Base-by-base conservation (phyloP, 2,113 vertebrate genomes). In the Coptodon bakossiorum region DNA sequence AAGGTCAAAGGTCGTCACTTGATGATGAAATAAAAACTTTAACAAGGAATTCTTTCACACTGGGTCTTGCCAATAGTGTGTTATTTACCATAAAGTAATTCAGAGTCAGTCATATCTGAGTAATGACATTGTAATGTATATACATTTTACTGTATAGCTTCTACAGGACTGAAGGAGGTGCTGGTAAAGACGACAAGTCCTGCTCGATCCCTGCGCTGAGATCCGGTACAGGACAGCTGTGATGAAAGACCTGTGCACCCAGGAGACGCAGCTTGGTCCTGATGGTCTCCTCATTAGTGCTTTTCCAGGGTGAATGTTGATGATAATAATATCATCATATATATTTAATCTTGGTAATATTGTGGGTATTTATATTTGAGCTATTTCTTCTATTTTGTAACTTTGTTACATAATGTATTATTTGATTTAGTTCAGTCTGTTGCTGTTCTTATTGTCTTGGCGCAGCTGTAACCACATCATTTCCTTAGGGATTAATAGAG, bases 101-200 rank as follows among this genome's bases (percentile, higher is more conserved):
- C 31, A 66, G 61, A 12, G 61, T 66, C 61, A 38, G 34, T 38
- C 17, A n/a, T 0, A n/a, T 66, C 31, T 66, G 2, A 66, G 34
- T 66, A 22, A 66, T 66, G 34, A 22, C 17, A 2, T 1, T 38
- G 61, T 6, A 36, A 36, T 3, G 17, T 22, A 38, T 22, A 13
- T 38, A 13, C 10, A 66, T 66, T 5, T 1, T n/a, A 36, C 17
- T 66, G 4, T 66, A 0, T 66, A 66, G 10, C 34, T 38, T 38
- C 34, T 22, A 66, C 4, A 36, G 61, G 31, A n/a, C 31, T 66
- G 61, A n/a, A 66, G 61, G 61, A 5, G 61, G 19, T 38, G 34
- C 31, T 38, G 61, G 17, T 38, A 12, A 38, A 38, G 61, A 36
- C 9, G 12, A 2, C 17, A 6, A 36, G 61, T 63, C 0, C 17